Base-by-base conservation (phyloP, 2,113 vertebrate genomes). In the Steatornis caripensis region DNA sequence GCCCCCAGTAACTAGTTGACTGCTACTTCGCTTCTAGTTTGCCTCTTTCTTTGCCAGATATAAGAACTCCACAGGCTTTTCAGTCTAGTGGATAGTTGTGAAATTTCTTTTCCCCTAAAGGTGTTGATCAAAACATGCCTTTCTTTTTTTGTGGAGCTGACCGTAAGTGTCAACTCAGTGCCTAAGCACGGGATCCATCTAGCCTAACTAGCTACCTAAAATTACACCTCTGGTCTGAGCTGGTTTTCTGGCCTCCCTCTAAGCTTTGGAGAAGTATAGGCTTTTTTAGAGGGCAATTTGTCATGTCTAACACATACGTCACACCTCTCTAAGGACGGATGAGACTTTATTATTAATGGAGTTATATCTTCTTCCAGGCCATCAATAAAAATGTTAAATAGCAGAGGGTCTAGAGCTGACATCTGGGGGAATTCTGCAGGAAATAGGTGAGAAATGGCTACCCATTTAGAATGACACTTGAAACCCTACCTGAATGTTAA, bases 351-450 rank as follows among this genome's bases (percentile, higher is more conserved):
- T 89, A 80, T 77, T 89, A 72, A 92, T 49, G 45, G 24, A 68
- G 3, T 69, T 72, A 48, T 1, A 15, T 72, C 68, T 93, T 84
- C 84, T 95, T 95, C 62, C 49, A 41, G 26, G 54, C 51, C 46
- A 58, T 86, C 68, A 76, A 77, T 88, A 92, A 90, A 94, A 93
- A 88, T 61, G 45, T 60, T 72, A 80, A 80, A 86, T 76, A 93
- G 70, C 21, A 69, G 71, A 69, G 10, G 3, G 13, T 71, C 48
- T 82, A 75, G 48, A 84, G 30, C 39, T 86, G 79, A 48, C 51
- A 27, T 49, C 53, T 79, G n/a, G 22, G 49, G 22, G 5, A 76
- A 85, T 68, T 87, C 30, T 55, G 20, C 32, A 72, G 39, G 27
- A 96, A 90, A 72, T 5, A 65, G 17, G 39, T 80, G 39, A 88